Conservation (phyloP, 2,113 vertebrate genomes). For the Spermophilus dauricus region DNA sequence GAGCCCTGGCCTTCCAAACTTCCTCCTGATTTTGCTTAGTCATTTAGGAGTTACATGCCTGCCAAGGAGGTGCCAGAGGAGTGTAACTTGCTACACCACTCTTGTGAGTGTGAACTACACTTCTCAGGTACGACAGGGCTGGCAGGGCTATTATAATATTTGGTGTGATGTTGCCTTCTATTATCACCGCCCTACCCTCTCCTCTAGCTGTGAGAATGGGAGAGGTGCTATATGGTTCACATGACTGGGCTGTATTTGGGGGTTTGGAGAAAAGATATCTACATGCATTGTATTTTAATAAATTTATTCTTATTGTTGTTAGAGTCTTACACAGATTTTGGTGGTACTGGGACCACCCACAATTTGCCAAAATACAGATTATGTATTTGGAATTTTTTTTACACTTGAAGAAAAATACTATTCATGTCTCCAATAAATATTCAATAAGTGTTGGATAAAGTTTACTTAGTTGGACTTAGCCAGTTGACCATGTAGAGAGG, state of each 20-base stretch:
- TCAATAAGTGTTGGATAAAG: not conserved
- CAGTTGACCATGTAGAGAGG: not conserved
- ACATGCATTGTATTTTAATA: conserved; percentile 30
- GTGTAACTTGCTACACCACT: conserved; percentile 81
- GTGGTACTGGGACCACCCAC: not conserved
- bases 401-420: not conserved
- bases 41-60: conserved; percentile 83
- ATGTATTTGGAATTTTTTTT: not conserved
- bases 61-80: conserved; percentile 78
- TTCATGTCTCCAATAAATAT: not conserved
- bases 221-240: conserved; percentile 87
- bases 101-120: conserved; percentile 86
- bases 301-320: not conserved
- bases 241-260: conserved; percentile 81
- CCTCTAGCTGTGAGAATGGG: conserved; percentile 87
- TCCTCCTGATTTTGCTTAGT: conserved; percentile 82
- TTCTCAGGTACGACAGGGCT: conserved; percentile 89
- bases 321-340: not conserved
- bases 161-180: conserved; percentile 89
- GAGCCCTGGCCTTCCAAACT: conserved; percentile 55
- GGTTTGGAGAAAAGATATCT: conserved; percentile 74
- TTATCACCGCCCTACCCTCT: conserved; percentile 87
- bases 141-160: conserved; percentile 88
- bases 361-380: conserved; percentile 30
- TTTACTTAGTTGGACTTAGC: conserved; percentile 20